These are phyloP conservation scores for Alcedo atthis DNA, from an alignment of 2,797 vertebrate species.

Conservation along the genomic window DNA sequence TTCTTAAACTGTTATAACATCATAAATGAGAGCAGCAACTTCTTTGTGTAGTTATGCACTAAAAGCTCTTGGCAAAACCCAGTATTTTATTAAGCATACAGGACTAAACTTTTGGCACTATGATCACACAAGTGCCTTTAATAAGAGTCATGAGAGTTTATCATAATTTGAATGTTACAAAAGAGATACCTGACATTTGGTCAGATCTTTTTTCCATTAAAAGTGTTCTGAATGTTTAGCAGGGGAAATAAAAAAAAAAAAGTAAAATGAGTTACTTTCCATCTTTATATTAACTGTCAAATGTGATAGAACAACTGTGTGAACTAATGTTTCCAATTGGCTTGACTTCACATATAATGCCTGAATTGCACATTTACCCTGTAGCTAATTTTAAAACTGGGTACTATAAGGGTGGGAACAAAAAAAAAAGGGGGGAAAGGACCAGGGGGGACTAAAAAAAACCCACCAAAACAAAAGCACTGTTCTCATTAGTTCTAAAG, in stretches of 20 bases:
- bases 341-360: not conserved
- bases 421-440: no score
- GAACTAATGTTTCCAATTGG: not conserved
- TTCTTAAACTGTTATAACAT: not conserved
- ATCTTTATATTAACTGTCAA: not conserved
- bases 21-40: not conserved
- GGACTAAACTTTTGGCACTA: not conserved
- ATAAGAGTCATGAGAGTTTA: conserved; percentile 1
- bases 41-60: not conserved
- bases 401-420: not conserved
- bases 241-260: not conserved
- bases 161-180: not conserved
- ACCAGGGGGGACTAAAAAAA: no score
- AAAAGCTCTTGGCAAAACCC: not conserved
- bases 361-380: not conserved
- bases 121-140: not conserved
- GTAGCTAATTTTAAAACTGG: not conserved
- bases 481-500: not conserved
- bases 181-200: not conserved
- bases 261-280: not conserved
- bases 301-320: not conserved
- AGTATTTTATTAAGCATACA: not conserved
- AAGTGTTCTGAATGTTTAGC: not conserved
- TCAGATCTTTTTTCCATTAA: not conserved
- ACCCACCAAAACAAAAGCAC: not conserved